A percentile compares a stretch with the other conserved stretches of the same genome.
These are phyloP conservation scores for Calephelis perditalis DNA, from an alignment of 2,888 invertebrate genomes.

Conservation along the genomic window DNA sequence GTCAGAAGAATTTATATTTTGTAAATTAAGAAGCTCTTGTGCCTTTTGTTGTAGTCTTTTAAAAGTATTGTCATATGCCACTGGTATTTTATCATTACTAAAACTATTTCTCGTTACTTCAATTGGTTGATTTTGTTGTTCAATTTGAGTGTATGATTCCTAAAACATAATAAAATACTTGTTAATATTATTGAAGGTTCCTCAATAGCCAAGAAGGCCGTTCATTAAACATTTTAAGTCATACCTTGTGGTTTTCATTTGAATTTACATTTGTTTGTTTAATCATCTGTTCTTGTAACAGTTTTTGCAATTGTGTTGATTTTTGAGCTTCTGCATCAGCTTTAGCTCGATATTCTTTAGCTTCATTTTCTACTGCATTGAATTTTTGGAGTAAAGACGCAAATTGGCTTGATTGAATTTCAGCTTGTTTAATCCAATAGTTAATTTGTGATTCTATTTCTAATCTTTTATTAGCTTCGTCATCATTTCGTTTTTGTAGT, in stretches of 20 bases:
- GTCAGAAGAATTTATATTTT: slow-evolving; percentile 55
- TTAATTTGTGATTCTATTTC: slow-evolving; percentile 53
- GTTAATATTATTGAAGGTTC: neutral
- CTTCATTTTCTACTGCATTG: slow-evolving; percentile 54
- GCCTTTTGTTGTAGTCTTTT: slow-evolving; percentile 63
- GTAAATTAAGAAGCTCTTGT: slow-evolving; percentile 56
- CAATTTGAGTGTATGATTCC: neutral
- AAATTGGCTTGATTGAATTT: slow-evolving; percentile 58
- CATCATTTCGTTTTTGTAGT: slow-evolving; percentile 49
- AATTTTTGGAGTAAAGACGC: slow-evolving; percentile 56
- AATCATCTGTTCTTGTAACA: slow-evolving; percentile 45
- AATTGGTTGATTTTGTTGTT: slow-evolving; percentile 23
- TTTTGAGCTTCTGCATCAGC: slow-evolving; percentile 52
- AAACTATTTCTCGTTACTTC: slow-evolving; percentile 27
- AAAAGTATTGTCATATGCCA: slow-evolving; percentile 44
- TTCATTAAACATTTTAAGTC: too few relatives aligned
- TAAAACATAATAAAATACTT: neutral
- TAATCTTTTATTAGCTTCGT: slow-evolving; percentile 44
- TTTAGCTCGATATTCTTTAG: slow-evolving; percentile 48
- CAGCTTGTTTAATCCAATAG: slow-evolving; percentile 54
- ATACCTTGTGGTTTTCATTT: slow-evolving; percentile 25
- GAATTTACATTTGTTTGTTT: slow-evolving; percentile 24
- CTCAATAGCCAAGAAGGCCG: neutral
- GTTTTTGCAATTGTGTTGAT: slow-evolving; percentile 45
- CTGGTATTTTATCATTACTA: slow-evolving; percentile 31